Conservation (phyloP, 2,888 invertebrate genomes). For the Agrotis segetum region DNA sequence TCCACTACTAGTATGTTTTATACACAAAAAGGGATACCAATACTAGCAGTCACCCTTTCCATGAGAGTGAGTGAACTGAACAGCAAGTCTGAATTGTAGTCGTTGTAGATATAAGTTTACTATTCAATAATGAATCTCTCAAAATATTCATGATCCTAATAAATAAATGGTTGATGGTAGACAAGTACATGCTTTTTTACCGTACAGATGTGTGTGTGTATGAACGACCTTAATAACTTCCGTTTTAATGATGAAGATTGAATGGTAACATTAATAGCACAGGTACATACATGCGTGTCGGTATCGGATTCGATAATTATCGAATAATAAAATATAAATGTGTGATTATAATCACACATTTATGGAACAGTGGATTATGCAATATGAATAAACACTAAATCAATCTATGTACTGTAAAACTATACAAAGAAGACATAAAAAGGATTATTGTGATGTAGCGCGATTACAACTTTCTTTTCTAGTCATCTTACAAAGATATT, state of each 20-base stretch:
- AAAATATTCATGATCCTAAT: constrained; percentile 7
- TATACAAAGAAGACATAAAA: not conserved
- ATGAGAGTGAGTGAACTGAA: constrained; percentile 24
- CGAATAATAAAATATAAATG: too few species aligned
- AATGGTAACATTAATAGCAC: constrained; percentile 27
- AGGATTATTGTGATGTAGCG: not conserved
- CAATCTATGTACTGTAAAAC: not conserved
- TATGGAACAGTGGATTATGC: constrained; percentile 7
- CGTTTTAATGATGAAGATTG: constrained; percentile 39
- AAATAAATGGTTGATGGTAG: constrained; percentile 20
- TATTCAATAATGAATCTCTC: constrained; percentile 24
- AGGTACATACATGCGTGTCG: constrained; percentile 33
- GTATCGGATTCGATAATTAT: constrained; percentile 23
- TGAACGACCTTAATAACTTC: constrained; percentile 37
- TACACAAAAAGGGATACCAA: constrained; percentile 5
- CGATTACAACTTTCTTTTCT: not conserved
- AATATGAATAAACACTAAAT: constrained; percentile 16
- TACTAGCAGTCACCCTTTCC: constrained; percentile 29
- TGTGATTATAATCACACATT: constrained; percentile 23
- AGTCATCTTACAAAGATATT: constrained; percentile 4
- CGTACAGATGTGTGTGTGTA: constrained; percentile 18
- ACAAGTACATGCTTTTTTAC: constrained; percentile 40
- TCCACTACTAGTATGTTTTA: not conserved
- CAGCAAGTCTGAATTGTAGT: not conserved
- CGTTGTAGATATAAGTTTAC: not conserved